Evolutionary conservation across 2,113 vertebrate species (phyloP), one percentile per base, ranked within the genome.

Genomic region (Cyphomyrus discorhynchus): DNA sequence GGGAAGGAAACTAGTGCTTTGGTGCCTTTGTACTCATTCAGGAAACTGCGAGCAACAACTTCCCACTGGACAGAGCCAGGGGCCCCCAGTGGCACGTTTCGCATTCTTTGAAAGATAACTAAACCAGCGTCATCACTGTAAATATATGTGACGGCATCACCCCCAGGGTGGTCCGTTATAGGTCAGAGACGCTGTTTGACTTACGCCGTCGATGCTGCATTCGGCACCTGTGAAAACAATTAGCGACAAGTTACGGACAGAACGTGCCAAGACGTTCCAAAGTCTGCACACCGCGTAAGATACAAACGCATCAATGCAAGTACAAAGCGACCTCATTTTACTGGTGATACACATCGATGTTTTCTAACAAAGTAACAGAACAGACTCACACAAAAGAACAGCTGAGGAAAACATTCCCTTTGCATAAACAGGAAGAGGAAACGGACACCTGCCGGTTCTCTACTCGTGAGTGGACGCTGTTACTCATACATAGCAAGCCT

Each of bases 1-100:
- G 89, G 93, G 93, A 93, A 90, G 91, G 91, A 91, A 90, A 89
- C 90, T 86, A 83, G 90, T 19, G 74, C 90, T 89, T 84, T 89
- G 89, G 17, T 89, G 49, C 86, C 90, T 92, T 91, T 91, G 89
- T 91, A 91, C 80, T 88, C 70, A 13, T 56, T 58, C 49, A 84
- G 92, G 92, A 91, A 92, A 93, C 56, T 87, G 31, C 91, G 92
- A 91, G 62, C 11, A 53, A 15, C n/a, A 58, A 27, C 58, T 90
- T 91, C 88, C 89, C 24, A 45, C 46, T 82, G 13, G 74, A 83
- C 70, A 42, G 19, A 49, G 15, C 11, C 27, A 11, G 21, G 45
- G 17, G 15, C 74, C 19, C 35, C 82, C 82, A 24, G 19, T 42
- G 21, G n/a, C 45, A 19, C n/a, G 27, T 15, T 4, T 13, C 3